A percentile compares a stretch with the other conserved stretches of the same genome.
phyloP scores from a whole-genome alignment of 1,140 invertebrate genomes.

The Temnothorax curvispinosus region DNA sequence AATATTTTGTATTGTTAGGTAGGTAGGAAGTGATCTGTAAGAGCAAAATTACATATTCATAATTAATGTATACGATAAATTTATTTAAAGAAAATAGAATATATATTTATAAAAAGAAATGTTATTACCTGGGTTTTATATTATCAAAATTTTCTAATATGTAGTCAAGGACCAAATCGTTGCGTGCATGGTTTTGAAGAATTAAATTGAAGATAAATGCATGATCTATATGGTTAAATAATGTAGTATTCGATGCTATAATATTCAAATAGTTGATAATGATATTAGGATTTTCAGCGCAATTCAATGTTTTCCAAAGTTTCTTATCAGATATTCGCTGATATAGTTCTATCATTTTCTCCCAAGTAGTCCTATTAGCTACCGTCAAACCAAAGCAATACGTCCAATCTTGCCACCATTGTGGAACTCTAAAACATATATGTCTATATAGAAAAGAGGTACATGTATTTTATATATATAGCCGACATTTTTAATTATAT shows the following conservation, averaged over 20 bases:
- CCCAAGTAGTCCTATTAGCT: neutral
- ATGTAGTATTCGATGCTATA: neutral
- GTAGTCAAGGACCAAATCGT: neutral
- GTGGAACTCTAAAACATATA: neutral
- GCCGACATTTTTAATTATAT: too few species aligned
- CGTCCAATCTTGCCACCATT: neutral
- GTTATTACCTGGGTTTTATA: neutral
- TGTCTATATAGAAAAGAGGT: too few species aligned
- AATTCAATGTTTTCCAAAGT: neutral
- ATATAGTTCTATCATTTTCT: neutral
- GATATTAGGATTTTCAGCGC: neutral
- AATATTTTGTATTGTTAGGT: too few species aligned
- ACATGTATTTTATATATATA: too few species aligned
- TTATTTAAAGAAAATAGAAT: too few species aligned
- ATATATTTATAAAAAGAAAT: too few species aligned
- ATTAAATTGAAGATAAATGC: neutral
- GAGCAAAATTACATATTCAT: too few species aligned
- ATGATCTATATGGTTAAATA: neutral
- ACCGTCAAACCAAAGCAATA: neutral
- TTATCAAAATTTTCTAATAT: neutral
- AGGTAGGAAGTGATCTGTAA: too few species aligned
- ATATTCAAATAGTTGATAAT: neutral
- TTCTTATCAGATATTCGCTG: neutral
- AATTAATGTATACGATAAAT: too few species aligned
- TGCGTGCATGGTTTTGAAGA: neutral